phyloP scores from a whole-genome alignment of 2,888 invertebrate species.

The Euproctis similis region DNA sequence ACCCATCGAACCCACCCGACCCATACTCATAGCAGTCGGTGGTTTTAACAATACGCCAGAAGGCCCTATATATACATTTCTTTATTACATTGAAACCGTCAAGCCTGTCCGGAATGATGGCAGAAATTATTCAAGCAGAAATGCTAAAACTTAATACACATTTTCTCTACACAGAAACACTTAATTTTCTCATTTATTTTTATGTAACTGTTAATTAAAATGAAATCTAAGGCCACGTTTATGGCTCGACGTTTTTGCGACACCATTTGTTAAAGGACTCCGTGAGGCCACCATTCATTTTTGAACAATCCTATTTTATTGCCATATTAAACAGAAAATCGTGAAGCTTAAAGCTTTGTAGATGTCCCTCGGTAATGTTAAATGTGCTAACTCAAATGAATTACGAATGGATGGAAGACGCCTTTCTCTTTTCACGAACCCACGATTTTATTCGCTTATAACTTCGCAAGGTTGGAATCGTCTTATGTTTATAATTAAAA shows the following conservation, averaged over 20 bases:
- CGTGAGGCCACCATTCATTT: slow-evolving; percentile 35
- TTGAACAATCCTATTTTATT: slow-evolving; percentile 56
- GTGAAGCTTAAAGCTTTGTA: slow-evolving; percentile 48
- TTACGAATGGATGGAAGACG: slow-evolving; percentile 62
- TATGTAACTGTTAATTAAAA: slow-evolving; percentile 42
- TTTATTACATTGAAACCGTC: slow-evolving; percentile 1
- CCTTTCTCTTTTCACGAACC: slow-evolving; percentile 57
- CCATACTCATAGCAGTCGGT: too few species aligned
- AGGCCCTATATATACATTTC: too few species aligned
- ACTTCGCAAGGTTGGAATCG: slow-evolving; percentile 53
- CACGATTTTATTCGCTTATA: slow-evolving; percentile 61
- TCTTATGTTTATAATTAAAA: too few species aligned
- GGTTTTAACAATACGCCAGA: too few species aligned
- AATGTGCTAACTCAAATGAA: slow-evolving; percentile 67
- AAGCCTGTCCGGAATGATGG: slow-evolving; percentile 11
- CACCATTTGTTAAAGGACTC: slow-evolving; percentile 27
- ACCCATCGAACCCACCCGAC: too few species aligned
- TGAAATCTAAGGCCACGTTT: slow-evolving; percentile 33
- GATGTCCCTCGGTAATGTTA: slow-evolving; percentile 55
- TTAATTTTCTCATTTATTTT: slow-evolving; percentile 30
- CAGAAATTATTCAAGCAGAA: slow-evolving; percentile 19
- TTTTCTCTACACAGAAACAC: slow-evolving; percentile 25
- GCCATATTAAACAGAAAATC: slow-evolving; percentile 54
- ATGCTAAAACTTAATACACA: slow-evolving; percentile 23
- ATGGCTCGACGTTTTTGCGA: slow-evolving; percentile 23